These are phyloP conservation scores for Falcunculus frontatus DNA, from an alignment of 2,113 vertebrate genomes.

Conservation along the genomic window DNA sequence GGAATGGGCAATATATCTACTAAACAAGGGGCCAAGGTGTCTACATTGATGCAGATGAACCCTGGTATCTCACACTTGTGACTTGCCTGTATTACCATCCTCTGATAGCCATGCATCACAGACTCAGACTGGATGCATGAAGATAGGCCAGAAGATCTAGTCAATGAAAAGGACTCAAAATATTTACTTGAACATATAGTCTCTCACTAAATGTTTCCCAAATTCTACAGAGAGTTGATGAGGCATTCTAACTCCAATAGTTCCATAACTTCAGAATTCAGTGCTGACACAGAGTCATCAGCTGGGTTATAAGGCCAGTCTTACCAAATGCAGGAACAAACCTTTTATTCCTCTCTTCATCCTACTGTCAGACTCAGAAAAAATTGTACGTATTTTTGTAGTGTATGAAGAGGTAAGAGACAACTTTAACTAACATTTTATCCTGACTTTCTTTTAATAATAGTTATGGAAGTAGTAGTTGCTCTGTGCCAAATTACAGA, in stretches of 20 bases:
- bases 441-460: neutral
- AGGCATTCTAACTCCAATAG: neutral
- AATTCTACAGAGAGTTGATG: neutral
- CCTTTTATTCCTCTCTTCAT: neutral
- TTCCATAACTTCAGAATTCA: neutral
- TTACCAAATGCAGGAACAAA: neutral
- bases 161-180: neutral
- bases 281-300: neutral
- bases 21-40: neutral
- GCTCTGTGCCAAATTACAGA: slow-evolving; percentile 39
- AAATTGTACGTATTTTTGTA: neutral
- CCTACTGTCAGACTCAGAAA: neutral
- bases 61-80: neutral
- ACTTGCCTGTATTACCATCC: neutral
- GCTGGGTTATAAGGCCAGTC: neutral
- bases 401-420: neutral
- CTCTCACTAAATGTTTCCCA: neutral
- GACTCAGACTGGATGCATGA: neutral
- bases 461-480: slow-evolving; percentile 8
- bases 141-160: neutral
- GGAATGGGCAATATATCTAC: neutral
- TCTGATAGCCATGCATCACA: neutral
- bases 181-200: neutral
- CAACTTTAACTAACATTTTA: slow-evolving; percentile 20
- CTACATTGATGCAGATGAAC: neutral